A percentile compares a stretch with the other conserved stretches of the same genome.
phyloP scores from a whole-genome alignment of 1,140 invertebrate species.

The Trissolcus basalis region DNA sequence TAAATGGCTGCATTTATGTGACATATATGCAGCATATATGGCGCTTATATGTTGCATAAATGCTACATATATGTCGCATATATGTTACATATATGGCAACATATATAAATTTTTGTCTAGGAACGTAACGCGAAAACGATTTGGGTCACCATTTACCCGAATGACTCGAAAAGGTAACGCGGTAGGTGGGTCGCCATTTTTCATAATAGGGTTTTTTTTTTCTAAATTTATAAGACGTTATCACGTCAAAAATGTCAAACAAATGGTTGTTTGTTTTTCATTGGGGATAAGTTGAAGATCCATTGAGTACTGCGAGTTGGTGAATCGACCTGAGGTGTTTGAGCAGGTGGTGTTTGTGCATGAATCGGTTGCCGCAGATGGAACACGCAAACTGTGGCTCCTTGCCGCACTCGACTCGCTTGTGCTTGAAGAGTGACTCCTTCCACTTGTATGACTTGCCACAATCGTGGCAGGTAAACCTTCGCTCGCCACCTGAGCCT shows the following conservation, averaged over 20 bases:
- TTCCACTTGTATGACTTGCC: constrained; percentile 62
- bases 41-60: too few species aligned
- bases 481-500: constrained; percentile 11
- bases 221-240: neutral
- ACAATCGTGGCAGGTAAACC: constrained; percentile 60
- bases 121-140: too few species aligned
- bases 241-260: too few species aligned
- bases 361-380: constrained; percentile 70
- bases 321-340: constrained; percentile 68
- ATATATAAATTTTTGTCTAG: too few species aligned
- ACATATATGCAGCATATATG: too few species aligned
- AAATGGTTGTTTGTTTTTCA: neutral
- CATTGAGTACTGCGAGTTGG: constrained; percentile 11
- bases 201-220: too few species aligned
- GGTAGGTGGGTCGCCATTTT: too few species aligned
- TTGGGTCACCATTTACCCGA: too few species aligned
- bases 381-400: constrained; percentile 71
- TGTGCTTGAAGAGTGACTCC: constrained; percentile 76
- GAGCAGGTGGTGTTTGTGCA: constrained; percentile 70
- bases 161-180: too few species aligned
- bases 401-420: constrained; percentile 68
- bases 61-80: too few species aligned
- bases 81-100: too few species aligned
- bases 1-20: too few species aligned
- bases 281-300: neutral